These are phyloP conservation scores for Notodonta dromedarius DNA, from an alignment of 2,888 invertebrate genomes.

Conservation along the genomic window DNA sequence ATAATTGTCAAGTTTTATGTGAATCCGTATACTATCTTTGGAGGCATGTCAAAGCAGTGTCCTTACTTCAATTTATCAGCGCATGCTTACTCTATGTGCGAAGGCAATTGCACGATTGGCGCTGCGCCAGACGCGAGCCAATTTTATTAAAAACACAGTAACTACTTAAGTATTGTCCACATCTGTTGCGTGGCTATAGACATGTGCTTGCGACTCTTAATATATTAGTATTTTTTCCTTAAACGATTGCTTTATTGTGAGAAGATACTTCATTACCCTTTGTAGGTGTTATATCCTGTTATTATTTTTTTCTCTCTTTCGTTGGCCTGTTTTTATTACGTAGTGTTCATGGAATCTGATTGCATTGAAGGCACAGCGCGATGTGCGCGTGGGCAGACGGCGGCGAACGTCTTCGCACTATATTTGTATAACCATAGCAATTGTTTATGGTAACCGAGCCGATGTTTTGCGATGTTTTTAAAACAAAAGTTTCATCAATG, in stretches of 20 bases:
- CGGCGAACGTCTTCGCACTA: constrained; percentile 7
- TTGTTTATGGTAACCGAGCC: constrained; percentile 12
- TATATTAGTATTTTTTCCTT: constrained; percentile 8
- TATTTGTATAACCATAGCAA: constrained; percentile 18
- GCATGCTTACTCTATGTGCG: constrained; percentile 30
- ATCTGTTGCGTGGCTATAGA: constrained; percentile 47
- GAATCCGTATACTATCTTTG: too few species aligned
- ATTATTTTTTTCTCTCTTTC: too few species aligned
- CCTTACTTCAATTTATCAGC: constrained; percentile 13
- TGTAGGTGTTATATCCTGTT: too few species aligned
- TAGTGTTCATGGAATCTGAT: constrained; percentile 3
- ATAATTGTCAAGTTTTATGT: too few species aligned
- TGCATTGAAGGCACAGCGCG: constrained; percentile 9
- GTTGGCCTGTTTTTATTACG: background rate
- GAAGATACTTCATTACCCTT: too few species aligned
- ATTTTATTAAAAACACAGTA: constrained; percentile 63
- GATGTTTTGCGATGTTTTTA: background rate
- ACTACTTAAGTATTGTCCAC: constrained; percentile 60
- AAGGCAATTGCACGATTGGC: constrained; percentile 54
- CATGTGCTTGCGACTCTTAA: constrained; percentile 25
- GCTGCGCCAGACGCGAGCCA: constrained; percentile 49
- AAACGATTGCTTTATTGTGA: background rate
- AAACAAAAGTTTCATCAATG: too few species aligned
- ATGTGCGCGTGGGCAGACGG: constrained; percentile 16
- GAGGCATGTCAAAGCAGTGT: constrained; percentile 11